These are phyloP conservation scores for Sisyra terminalis DNA, from an alignment of 2,888 invertebrate genomes.

Conservation along the genomic window DNA sequence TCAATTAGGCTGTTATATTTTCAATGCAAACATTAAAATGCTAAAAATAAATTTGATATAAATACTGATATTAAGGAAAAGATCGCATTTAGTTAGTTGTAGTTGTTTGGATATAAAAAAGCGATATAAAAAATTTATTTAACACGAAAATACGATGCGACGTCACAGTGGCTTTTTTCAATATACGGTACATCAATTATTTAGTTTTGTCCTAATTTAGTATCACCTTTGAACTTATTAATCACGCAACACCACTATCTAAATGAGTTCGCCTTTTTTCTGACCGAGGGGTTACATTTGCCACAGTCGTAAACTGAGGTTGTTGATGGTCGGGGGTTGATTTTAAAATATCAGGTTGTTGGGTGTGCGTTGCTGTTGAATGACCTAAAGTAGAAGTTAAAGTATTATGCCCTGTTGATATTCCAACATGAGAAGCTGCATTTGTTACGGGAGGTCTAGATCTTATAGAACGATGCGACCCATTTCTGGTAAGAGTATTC, in stretches of 20 bases:
- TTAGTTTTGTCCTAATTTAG: constrained; percentile 12
- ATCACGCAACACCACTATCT: constrained; percentile 31
- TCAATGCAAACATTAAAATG: too few species aligned
- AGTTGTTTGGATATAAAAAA: too few species aligned
- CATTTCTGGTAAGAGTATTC: constrained; percentile 58
- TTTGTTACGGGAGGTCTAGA: constrained; percentile 23
- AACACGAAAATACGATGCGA: too few species aligned
- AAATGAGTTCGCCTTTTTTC: constrained; percentile 31
- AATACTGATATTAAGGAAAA: too few species aligned
- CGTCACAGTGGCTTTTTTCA: too few species aligned
- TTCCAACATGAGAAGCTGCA: constrained; percentile 21
- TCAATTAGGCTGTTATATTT: too few species aligned
- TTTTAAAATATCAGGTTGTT: constrained; percentile 70
- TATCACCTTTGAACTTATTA: constrained; percentile 12
- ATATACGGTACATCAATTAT: constrained; percentile 9
- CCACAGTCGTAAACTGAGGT: constrained; percentile 19
- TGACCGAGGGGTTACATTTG: constrained; percentile 28
- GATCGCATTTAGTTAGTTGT: too few species aligned
- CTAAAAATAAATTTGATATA: too few species aligned
- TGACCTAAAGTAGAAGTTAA: constrained; percentile 17
- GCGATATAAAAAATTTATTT: too few species aligned
- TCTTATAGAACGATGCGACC: constrained; percentile 45
- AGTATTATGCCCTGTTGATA: constrained; percentile 21
- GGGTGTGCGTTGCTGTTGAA: constrained; percentile 24
- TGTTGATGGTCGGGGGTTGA: constrained; percentile 69